phyloP scores from a whole-genome alignment of 2,113 vertebrate genomes.

The Neolamprologus devosi region DNA sequence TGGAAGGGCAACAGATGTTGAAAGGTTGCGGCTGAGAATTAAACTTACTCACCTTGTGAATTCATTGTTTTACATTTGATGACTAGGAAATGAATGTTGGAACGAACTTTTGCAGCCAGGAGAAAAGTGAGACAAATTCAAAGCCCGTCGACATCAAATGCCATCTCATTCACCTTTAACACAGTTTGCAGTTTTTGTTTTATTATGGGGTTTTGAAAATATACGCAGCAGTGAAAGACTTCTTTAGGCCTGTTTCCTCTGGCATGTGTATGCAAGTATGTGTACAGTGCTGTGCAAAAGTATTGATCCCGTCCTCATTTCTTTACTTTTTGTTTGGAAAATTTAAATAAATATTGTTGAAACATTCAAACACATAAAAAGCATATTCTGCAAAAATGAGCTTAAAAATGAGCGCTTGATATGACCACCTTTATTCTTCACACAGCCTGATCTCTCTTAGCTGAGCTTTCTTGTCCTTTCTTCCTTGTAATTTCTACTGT shows the following conservation, averaged over 20 bases:
- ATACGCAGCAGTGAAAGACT: neutral
- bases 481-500: neutral
- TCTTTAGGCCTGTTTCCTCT: neutral
- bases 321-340: neutral
- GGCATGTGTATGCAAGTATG: neutral
- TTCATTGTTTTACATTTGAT: neutral
- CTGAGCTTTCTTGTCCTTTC: neutral
- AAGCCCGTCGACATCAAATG: neutral
- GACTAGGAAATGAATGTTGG: neutral
- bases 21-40: neutral
- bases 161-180: neutral
- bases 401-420: fast-evolving
- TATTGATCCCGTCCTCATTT: neutral
- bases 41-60: neutral
- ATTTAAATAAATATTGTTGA: neutral
- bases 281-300: neutral
- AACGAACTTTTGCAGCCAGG: neutral
- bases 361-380: neutral
- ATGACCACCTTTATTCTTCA: neutral
- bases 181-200: neutral
- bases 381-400: neutral
- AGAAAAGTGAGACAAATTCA: neutral
- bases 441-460: neutral
- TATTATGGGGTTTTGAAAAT: neutral
- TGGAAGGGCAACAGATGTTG: slow-evolving; percentile 17